phyloP scores from a whole-genome alignment of 2,113 vertebrate genomes.

The Serilophus lunatus region DNA sequence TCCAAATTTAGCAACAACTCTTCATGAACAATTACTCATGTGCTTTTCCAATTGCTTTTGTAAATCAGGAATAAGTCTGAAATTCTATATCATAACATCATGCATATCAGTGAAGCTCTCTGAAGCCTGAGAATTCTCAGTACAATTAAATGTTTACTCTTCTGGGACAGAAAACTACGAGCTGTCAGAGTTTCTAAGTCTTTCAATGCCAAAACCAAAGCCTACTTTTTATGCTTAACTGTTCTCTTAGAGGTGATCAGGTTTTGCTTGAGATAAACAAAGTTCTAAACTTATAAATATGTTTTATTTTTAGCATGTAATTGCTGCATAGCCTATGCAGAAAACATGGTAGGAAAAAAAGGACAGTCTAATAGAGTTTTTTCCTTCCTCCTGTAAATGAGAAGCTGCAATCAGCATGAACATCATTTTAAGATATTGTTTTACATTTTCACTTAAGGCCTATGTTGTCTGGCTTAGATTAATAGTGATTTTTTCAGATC shows the following conservation, averaged over 20 bases:
- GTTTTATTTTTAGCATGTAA: background rate
- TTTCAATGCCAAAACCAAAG: background rate
- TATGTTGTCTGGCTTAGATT: background rate
- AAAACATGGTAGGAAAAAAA: background rate
- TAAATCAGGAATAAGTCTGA: background rate
- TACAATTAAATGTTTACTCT: background rate
- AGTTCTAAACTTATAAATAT: background rate
- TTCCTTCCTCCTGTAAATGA: background rate
- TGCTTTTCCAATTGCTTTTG: background rate
- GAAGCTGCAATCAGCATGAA: background rate
- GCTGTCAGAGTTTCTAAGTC: background rate
- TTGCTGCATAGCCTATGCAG: background rate
- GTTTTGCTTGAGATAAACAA: background rate
- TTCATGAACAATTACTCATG: constrained; percentile 7
- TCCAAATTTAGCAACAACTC: background rate
- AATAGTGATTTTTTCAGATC: background rate
- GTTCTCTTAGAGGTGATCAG: background rate
- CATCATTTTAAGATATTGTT: background rate
- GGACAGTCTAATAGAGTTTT: background rate
- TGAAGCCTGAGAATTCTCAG: background rate
- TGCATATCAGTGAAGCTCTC: background rate
- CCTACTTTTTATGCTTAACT: background rate
- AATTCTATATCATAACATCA: background rate
- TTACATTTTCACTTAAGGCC: constrained; percentile 12
- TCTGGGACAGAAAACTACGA: background rate